Conservation (phyloP, 2,113 vertebrate species). For the Variabilichromis moorii region DNA sequence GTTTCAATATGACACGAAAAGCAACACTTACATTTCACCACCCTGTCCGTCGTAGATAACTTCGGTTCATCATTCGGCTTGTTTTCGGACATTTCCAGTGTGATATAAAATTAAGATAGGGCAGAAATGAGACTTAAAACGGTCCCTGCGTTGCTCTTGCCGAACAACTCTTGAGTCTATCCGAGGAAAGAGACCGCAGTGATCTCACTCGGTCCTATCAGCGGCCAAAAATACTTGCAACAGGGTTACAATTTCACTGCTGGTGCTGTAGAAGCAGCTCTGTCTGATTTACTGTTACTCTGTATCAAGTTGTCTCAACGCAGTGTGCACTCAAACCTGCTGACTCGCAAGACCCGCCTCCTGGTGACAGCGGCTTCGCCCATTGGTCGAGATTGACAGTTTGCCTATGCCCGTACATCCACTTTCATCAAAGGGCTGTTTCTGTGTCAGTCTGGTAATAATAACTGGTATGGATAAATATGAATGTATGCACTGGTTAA, state of each 20-base stretch:
- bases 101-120: conserved; percentile 48
- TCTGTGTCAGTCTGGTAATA: background rate
- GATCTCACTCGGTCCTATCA: conserved; percentile 65
- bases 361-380: background rate
- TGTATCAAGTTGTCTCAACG: conserved; percentile 57
- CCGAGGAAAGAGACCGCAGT: conserved; percentile 64
- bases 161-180: conserved; percentile 62
- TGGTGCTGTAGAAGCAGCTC: conserved; percentile 61
- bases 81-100: conserved; percentile 95
- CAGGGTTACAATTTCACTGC: conserved; percentile 67
- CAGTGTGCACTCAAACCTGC: conserved; percentile 51
- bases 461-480: background rate
- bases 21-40: conserved; percentile 88
- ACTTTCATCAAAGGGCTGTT: conserved; percentile 10
- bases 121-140: conserved; percentile 56
- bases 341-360: conserved; percentile 28
- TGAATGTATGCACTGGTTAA: background rate
- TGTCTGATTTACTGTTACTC: conserved; percentile 73
- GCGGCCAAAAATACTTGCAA: conserved; percentile 75
- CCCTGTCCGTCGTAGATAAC: conserved; percentile 96
- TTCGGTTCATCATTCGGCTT: conserved; percentile 92
- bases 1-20: background rate
- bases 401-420: background rate
- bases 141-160: conserved; percentile 60
- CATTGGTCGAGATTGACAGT: conserved; percentile 44